Percentiles rank a stretch among this genome's conserved stretches.
These are phyloP conservation scores for Flexamia atlantica DNA, from an alignment of 2,888 invertebrate species.

Conservation along the genomic window DNA sequence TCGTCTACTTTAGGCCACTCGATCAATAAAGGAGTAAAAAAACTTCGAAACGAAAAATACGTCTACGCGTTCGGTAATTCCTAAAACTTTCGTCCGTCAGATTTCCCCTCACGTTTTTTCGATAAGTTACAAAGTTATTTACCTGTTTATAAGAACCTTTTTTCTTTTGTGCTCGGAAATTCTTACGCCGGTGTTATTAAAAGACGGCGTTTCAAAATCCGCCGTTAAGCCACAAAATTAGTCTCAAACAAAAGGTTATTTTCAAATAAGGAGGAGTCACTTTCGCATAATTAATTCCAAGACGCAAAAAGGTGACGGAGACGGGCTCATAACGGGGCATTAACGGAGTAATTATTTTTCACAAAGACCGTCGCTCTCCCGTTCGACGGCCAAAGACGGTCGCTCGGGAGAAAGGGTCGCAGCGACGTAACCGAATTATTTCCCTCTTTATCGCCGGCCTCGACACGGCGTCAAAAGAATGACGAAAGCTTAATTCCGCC, in stretches of 20 bases:
- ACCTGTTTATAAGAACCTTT: neutral
- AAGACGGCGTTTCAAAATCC: neutral
- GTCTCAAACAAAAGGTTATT: constrained; percentile 33
- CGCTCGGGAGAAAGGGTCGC: constrained; percentile 29
- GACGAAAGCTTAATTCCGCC: constrained; percentile 55
- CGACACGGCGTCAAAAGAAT: constrained; percentile 61
- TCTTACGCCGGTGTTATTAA: constrained; percentile 14
- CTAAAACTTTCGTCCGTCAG: too few relatives aligned
- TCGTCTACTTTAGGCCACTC: too few relatives aligned
- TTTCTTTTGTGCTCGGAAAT: neutral
- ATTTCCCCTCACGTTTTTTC: constrained; percentile 9
- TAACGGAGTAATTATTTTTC: constrained; percentile 55
- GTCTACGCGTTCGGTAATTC: too few relatives aligned
- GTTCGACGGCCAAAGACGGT: constrained; percentile 1
- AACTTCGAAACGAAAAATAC: too few relatives aligned
- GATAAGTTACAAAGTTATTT: neutral
- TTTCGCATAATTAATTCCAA: constrained; percentile 23
- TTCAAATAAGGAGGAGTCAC: constrained; percentile 29
- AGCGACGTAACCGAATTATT: constrained; percentile 48
- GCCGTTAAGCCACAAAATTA: constrained; percentile 11
- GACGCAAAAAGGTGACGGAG: constrained; percentile 44
- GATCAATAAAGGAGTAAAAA: too few relatives aligned
- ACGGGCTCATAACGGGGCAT: constrained; percentile 48
- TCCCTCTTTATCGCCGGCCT: constrained; percentile 52
- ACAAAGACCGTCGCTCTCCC: constrained; percentile 40